Percentiles rank a stretch among this genome's conserved stretches.
These are phyloP conservation scores for Allophyes oxyacanthae DNA, from an alignment of 2,888 invertebrate genomes.

Conservation along the genomic window DNA sequence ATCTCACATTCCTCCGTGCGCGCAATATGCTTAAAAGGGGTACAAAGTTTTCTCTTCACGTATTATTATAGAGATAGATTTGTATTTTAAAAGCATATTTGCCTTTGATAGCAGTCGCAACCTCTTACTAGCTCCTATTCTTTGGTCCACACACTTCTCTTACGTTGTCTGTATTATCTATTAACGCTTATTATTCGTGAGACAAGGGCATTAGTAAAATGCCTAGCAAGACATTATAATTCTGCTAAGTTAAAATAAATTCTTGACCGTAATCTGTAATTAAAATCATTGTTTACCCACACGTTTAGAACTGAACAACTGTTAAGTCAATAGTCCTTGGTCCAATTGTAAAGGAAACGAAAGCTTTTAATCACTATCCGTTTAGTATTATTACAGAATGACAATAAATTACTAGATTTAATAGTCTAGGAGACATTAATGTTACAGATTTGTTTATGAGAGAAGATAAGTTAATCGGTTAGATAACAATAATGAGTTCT, in stretches of 20 bases:
- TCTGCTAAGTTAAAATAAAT: slow-evolving; percentile 43
- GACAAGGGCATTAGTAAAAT: slow-evolving; percentile 14
- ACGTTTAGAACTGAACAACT: slow-evolving; percentile 43
- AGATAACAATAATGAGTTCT: too few relatives aligned
- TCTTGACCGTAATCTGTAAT: slow-evolving; percentile 54
- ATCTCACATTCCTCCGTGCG: too few relatives aligned
- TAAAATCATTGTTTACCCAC: slow-evolving; percentile 61
- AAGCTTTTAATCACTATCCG: slow-evolving; percentile 68
- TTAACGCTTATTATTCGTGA: slow-evolving; percentile 7
- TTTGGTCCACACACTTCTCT: not conserved
- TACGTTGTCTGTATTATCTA: slow-evolving; percentile 2
- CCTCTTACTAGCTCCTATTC: not conserved
- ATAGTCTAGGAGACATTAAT: slow-evolving; percentile 45
- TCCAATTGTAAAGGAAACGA: slow-evolving; percentile 69
- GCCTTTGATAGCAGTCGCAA: slow-evolving; percentile 1
- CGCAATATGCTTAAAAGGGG: too few relatives aligned
- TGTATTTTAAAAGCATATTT: too few relatives aligned
- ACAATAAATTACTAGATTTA: slow-evolving; percentile 67
- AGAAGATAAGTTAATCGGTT: too few relatives aligned
- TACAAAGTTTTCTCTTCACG: too few relatives aligned
- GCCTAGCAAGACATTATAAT: slow-evolving; percentile 22
- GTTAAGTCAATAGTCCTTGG: slow-evolving; percentile 68
- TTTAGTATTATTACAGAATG: slow-evolving; percentile 60
- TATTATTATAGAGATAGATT: too few relatives aligned
- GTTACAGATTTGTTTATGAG: slow-evolving; percentile 6